Conservation (phyloP, 2,797 vertebrate genomes). For the Mareca penelope region DNA sequence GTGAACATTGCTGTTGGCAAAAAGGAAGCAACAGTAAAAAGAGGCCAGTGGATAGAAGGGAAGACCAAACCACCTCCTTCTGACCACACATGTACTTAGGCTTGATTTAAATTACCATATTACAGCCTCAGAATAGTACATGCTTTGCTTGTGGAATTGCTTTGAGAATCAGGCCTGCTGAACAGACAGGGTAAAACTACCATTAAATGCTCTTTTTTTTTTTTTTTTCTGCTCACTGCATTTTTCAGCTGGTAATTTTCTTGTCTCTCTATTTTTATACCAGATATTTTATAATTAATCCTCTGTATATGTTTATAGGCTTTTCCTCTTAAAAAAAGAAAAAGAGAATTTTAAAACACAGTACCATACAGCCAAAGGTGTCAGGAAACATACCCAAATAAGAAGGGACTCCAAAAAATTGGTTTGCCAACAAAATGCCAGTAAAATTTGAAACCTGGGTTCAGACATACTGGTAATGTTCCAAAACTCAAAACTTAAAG, state of each 20-base stretch:
- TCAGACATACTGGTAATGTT: conserved; percentile 77
- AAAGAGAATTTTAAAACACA: conserved; percentile 56
- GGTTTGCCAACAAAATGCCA: conserved; percentile 79
- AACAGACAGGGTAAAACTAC: background rate
- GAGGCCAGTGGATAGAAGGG: background rate
- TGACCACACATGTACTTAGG: conserved; percentile 4
- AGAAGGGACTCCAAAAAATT: conserved; percentile 70
- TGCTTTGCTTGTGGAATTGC: background rate
- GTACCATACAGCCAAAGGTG: conserved; percentile 74
- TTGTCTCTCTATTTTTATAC: conserved; percentile 46
- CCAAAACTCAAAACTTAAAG: conserved; percentile 78
- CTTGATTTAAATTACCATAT: background rate
- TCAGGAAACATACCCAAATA: conserved; percentile 77
- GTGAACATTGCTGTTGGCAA: background rate
- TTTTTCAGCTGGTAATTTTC: conserved; percentile 52
- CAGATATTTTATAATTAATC: conserved; percentile 65
- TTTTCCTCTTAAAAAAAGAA: conserved; percentile 49
- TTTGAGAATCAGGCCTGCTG: background rate
- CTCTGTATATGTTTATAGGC: conserved; percentile 52
- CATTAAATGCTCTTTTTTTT: conserved; percentile 30
- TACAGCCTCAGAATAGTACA: background rate
- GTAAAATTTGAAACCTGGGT: conserved; percentile 76
- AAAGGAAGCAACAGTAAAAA: background rate
- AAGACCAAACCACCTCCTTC: background rate
- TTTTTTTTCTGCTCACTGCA: conserved; percentile 23